Conservation (phyloP, 1,140 invertebrate species). For the Hyphantria cunea region DNA sequence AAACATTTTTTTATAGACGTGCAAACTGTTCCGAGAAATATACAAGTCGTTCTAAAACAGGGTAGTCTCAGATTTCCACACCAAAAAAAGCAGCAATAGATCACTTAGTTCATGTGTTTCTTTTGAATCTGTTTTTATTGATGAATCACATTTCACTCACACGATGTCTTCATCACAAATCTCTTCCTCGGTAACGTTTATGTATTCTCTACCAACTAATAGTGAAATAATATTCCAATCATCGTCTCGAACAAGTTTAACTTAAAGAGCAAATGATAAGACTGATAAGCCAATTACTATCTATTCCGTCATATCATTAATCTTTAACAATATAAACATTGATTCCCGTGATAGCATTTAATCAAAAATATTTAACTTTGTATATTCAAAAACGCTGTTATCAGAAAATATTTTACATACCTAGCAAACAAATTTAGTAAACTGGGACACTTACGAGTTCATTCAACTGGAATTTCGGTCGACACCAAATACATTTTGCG, state of each 20-base stretch:
- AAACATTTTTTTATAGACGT: slow-evolving; percentile 29
- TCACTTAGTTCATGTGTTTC: no score
- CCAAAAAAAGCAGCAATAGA: slow-evolving; percentile 28
- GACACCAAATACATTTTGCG: background rate
- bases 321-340: slow-evolving; percentile 23
- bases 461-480: background rate
- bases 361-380: no score
- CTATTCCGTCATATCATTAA: slow-evolving; percentile 20
- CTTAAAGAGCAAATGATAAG: slow-evolving; percentile 22
- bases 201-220: slow-evolving; percentile 24
- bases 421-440: background rate
- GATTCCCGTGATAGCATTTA: no score
- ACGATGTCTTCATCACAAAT: slow-evolving; percentile 43
- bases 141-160: slow-evolving; percentile 22
- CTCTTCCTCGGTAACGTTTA: slow-evolving; percentile 37
- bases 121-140: slow-evolving; percentile 4
- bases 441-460: background rate
- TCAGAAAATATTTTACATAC: slow-evolving; percentile 11
- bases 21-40: slow-evolving; percentile 25
- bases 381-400: background rate
- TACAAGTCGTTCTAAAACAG: slow-evolving; percentile 19
- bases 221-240: slow-evolving; percentile 9
- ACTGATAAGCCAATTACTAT: slow-evolving; percentile 5
- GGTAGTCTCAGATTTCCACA: slow-evolving; percentile 26
- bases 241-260: background rate